These are phyloP conservation scores for Lycopodina hypogea DNA, from an alignment of 37 sponge, comb jelly and placozoan genomes.

Conservation along the genomic window DNA sequence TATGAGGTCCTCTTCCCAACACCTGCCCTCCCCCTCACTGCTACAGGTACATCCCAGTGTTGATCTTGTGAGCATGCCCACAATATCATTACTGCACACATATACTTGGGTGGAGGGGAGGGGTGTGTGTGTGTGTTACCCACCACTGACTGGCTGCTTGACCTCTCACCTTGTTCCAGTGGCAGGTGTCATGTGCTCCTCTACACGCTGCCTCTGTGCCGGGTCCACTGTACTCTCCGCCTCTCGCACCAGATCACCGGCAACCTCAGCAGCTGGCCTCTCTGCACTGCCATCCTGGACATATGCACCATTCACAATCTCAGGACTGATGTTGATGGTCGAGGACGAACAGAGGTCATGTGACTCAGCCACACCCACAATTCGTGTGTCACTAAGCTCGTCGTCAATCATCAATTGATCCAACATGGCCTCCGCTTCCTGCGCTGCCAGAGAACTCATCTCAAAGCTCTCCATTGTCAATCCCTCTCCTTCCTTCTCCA, in stretches of 20 bases:
- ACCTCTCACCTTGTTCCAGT: no score
- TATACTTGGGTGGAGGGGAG: no score
- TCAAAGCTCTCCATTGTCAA: slow-evolving; percentile 34
- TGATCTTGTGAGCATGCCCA: no score
- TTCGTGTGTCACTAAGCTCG: slow-evolving; percentile 59
- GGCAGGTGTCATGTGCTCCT: no score
- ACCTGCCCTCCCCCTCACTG: no score
- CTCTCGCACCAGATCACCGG: neutral
- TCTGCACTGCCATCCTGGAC: neutral
- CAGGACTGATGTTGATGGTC: neutral
- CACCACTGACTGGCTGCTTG: no score
- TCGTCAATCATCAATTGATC: slow-evolving; percentile 71
- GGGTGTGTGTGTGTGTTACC: no score
- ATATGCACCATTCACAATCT: neutral
- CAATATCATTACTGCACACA: no score
- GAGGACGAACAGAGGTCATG: neutral
- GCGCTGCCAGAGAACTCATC: neutral
- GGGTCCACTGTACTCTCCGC: no score
- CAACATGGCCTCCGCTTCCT: slow-evolving; percentile 61
- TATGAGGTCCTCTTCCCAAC: no score
- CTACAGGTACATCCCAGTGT: no score
- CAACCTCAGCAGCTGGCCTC: neutral
- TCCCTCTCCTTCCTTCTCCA: neutral
- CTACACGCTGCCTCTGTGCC: no score
- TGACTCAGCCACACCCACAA: neutral